Percentiles rank a stretch among this genome's conserved stretches.
These are phyloP conservation scores for Torymus texanus DNA, from an alignment of 2,888 invertebrate genomes.

Conservation along the genomic window DNA sequence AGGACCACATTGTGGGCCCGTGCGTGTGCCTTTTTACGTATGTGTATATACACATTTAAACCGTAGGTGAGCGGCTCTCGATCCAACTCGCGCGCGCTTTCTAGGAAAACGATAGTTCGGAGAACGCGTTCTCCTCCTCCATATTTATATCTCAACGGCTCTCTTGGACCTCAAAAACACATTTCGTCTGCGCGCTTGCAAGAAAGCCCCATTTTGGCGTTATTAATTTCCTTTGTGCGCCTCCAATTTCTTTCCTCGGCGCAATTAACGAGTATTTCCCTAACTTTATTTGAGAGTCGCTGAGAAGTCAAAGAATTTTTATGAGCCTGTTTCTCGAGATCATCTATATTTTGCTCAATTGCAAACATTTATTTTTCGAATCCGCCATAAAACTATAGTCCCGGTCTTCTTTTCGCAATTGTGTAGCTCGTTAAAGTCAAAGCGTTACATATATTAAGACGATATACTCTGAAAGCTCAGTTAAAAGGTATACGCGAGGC, in stretches of 20 bases:
- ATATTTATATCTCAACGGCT: slow-evolving; percentile 19
- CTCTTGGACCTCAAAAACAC: background rate
- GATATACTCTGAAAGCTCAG: slow-evolving; percentile 11
- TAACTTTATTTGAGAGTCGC: no score
- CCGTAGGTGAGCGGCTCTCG: slow-evolving; percentile 27
- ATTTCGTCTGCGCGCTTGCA: no score
- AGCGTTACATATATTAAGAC: background rate
- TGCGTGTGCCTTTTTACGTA: background rate
- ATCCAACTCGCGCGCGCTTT: slow-evolving; percentile 7
- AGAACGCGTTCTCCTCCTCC: background rate
- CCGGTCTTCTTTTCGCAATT: no score
- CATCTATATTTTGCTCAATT: no score
- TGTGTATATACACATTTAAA: background rate
- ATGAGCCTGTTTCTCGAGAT: no score
- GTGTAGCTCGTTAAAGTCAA: background rate
- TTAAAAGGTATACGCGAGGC: background rate
- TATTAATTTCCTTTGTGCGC: no score
- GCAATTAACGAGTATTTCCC: no score
- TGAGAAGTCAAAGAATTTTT: no score
- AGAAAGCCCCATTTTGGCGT: no score
- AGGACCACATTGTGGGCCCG: slow-evolving; percentile 5
- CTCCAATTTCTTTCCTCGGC: no score
- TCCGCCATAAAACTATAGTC: no score
- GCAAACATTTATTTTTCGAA: no score
- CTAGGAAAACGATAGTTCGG: slow-evolving; percentile 22